Evolutionary conservation across 2,113 vertebrate genomes (phyloP).

Genomic region (Phasianus colchicus): DNA sequence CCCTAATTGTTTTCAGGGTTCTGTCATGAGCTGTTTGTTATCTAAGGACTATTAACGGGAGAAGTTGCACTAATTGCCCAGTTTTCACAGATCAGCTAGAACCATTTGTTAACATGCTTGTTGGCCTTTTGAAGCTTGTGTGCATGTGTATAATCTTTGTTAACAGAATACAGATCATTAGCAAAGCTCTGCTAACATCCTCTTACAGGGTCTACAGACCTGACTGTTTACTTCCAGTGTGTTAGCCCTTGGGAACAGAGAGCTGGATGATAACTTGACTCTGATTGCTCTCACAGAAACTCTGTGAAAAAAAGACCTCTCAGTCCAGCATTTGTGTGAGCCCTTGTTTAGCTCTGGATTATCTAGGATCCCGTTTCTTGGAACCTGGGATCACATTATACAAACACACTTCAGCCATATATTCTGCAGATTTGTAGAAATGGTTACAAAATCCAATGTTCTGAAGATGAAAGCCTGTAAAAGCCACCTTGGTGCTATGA

Average conservation of each 20-base stretch:
- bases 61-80: constrained; percentile 25
- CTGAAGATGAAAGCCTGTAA: constrained; percentile 13
- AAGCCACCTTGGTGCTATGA: neutral
- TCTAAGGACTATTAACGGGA: neutral
- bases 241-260: neutral
- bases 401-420: constrained; percentile 9
- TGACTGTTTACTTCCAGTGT: neutral
- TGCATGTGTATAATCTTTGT: neutral
- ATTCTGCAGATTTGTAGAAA: neutral
- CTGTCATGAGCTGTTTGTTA: neutral
- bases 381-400: constrained; percentile 18
- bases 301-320: neutral
- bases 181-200: neutral
- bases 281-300: neutral
- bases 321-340: neutral
- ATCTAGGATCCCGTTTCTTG: neutral
- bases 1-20: constrained; percentile 50
- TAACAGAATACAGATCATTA: neutral
- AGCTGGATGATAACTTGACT: neutral
- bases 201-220: neutral
- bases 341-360: constrained; percentile 23
- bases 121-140: neutral
- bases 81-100: constrained; percentile 36
- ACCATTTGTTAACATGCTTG: neutral
- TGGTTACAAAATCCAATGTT: neutral